Conservation (phyloP, 2,888 invertebrate species). For the Limnephilus marmoratus region DNA sequence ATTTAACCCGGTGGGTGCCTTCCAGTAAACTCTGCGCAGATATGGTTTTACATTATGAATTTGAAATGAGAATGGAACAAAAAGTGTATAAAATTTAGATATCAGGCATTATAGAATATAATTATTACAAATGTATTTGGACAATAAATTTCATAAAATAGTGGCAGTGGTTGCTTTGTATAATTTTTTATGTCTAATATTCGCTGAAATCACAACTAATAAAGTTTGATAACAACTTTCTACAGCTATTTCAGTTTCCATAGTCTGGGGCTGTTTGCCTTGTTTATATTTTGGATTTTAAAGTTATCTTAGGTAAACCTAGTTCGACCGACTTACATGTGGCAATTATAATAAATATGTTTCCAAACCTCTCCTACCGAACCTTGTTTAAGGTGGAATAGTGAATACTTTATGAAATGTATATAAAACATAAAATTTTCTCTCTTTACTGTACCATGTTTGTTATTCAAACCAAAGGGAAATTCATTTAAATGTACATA, state of each 20-base stretch:
- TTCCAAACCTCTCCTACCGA: not conserved
- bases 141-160: constrained; percentile 48
- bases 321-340: not conserved
- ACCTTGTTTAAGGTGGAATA: not conserved
- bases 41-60: constrained; percentile 37
- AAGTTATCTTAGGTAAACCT: not conserved
- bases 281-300: not conserved
- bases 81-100: constrained; percentile 28
- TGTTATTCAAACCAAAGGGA: constrained; percentile 41
- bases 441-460: constrained; percentile 9
- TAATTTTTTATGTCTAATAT: constrained; percentile 42
- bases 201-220: constrained; percentile 18
- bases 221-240: not conserved
- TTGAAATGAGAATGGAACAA: constrained; percentile 35
- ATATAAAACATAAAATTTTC: constrained; percentile 26
- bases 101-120: constrained; percentile 37
- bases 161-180: constrained; percentile 50
- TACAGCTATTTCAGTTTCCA: not conserved
- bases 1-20: constrained; percentile 47
- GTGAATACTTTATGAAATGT: constrained; percentile 25
- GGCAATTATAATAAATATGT: not conserved
- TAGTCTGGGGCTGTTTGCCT: not conserved
- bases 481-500: constrained; percentile 46
- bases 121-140: constrained; percentile 45
- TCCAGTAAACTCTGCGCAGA: constrained; percentile 27